A percentile compares a stretch with the other conserved stretches of the same genome.
These are phyloP conservation scores for Dicranocentrus wangi DNA, from an alignment of 2,888 invertebrate species.

Conservation along the genomic window DNA sequence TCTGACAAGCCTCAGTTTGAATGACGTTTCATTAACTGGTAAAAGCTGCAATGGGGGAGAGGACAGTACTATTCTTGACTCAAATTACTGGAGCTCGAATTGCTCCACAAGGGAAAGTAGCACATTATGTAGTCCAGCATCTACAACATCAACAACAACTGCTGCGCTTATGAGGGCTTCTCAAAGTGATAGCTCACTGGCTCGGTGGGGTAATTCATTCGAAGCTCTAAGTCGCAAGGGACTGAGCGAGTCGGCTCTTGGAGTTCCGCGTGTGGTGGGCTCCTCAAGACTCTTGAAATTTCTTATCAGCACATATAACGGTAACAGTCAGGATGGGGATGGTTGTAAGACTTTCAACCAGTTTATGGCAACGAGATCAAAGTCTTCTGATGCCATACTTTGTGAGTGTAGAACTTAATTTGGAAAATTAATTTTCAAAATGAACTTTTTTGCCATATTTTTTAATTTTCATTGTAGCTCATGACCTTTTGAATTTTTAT, in stretches of 20 bases:
- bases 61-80: slow-evolving; percentile 58
- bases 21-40: slow-evolving; percentile 47
- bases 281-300: slow-evolving; percentile 72
- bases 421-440: too few species aligned
- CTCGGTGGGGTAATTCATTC: slow-evolving; percentile 69
- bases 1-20: slow-evolving; percentile 48
- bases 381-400: slow-evolving; percentile 49
- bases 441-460: too few species aligned
- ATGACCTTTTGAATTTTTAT: too few species aligned
- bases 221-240: slow-evolving; percentile 71
- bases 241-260: slow-evolving; percentile 70
- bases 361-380: slow-evolving; percentile 46
- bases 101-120: slow-evolving; percentile 53
- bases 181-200: slow-evolving; percentile 71
- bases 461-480: too few species aligned
- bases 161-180: slow-evolving; percentile 60
- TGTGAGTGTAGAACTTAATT: slow-evolving; percentile 31
- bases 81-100: slow-evolving; percentile 67
- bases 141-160: slow-evolving; percentile 12
- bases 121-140: slow-evolving; percentile 45
- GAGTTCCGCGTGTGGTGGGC: slow-evolving; percentile 69
- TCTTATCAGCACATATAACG: slow-evolving; percentile 58
- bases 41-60: neutral
- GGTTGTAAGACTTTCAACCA: neutral
- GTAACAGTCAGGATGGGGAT: slow-evolving; percentile 3